Conservation (phyloP, 2,888 invertebrate genomes). For the Cosmia trapezina region DNA sequence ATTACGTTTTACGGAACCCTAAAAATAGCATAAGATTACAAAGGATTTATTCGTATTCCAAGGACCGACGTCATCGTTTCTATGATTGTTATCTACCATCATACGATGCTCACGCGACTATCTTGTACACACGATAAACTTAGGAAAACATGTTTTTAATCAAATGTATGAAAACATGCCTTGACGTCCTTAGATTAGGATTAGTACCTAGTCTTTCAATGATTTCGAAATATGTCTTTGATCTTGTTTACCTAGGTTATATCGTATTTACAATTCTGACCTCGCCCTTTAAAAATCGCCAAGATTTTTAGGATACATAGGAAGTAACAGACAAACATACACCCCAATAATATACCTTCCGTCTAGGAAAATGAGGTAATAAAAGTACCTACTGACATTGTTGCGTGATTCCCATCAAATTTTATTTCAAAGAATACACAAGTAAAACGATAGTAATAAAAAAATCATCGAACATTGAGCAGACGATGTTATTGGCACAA, state of each 20-base stretch:
- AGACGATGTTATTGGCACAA: constrained; percentile 1
- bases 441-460: background rate
- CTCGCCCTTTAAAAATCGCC: background rate
- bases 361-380: too few species aligned
- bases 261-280: background rate
- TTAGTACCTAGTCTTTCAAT: background rate
- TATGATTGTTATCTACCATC: constrained; percentile 35
- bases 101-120: constrained; percentile 32
- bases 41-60: background rate
- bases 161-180: constrained; percentile 10
- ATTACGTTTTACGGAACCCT: too few species aligned
- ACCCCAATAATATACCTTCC: too few species aligned
- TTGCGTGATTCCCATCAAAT: too few species aligned
- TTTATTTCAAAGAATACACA: background rate
- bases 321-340: background rate
- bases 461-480: background rate
- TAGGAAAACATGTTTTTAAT: constrained; percentile 39
- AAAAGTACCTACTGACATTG: too few species aligned
- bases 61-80: background rate
- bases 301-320: background rate
- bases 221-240: background rate
- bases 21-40: background rate
- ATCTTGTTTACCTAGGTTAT: background rate
- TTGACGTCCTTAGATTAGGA: constrained; percentile 3
- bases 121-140: constrained; percentile 17